A percentile compares a stretch with the other conserved stretches of the same genome.
Conservation (phyloP, 2,888 invertebrate genomes). For the Brenthis daphne region DNA sequence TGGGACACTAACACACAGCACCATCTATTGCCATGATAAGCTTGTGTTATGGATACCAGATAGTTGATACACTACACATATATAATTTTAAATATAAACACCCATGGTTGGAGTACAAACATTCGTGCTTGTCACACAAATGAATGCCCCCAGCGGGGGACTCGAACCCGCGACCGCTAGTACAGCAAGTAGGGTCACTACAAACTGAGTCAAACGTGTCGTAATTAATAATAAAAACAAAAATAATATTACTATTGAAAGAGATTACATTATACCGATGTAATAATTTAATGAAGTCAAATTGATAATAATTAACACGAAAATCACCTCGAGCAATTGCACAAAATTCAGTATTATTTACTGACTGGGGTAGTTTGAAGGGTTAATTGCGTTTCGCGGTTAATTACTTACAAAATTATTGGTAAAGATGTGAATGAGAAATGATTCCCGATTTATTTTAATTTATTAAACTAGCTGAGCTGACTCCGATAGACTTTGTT, state of each 20-base stretch:
- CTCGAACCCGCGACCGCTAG: no score
- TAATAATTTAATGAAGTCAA: slow-evolving; percentile 13
- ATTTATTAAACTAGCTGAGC: no score
- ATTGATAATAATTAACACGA: slow-evolving; percentile 25
- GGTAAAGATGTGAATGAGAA: slow-evolving; percentile 11
- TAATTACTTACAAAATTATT: slow-evolving; percentile 23
- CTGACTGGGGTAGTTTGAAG: slow-evolving; percentile 9
- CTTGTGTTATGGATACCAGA: no score
- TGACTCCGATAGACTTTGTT: no score
- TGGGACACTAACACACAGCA: background rate
- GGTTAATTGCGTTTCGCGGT: slow-evolving; percentile 26
- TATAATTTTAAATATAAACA: no score
- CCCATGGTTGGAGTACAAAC: no score
- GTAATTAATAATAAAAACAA: background rate
- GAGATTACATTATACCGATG: slow-evolving; percentile 1
- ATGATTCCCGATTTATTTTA: background rate
- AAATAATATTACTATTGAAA: background rate
- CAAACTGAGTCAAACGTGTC: no score
- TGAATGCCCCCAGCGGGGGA: no score
- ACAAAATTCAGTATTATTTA: slow-evolving; percentile 22
- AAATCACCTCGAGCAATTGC: slow-evolving; percentile 28
- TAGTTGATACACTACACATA: no score
- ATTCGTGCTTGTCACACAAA: no score
- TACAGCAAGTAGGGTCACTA: no score
- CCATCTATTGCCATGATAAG: no score